These are phyloP conservation scores for Siderastrea radians DNA, from an alignment of 92 coral and sea anemone species.

Conservation along the genomic window DNA sequence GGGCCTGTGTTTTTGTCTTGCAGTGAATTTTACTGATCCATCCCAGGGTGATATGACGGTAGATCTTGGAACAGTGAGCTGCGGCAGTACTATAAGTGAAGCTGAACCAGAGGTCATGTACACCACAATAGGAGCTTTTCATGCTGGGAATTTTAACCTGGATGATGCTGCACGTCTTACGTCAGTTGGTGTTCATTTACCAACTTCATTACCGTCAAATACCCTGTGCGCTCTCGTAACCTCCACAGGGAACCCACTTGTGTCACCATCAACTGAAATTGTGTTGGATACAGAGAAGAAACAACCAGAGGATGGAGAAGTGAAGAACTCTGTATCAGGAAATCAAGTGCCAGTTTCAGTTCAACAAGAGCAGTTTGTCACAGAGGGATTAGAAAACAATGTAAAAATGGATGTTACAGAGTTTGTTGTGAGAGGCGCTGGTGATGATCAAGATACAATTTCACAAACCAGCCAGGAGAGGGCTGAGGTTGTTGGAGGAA, in stretches of 20 bases:
- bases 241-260: constrained; percentile 81
- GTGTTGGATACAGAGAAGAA: constrained; percentile 57
- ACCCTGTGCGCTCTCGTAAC: constrained; percentile 79
- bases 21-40: constrained; percentile 27
- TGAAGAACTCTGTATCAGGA: constrained; percentile 33
- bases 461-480: constrained; percentile 24
- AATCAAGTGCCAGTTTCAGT: constrained; percentile 59
- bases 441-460: constrained; percentile 59
- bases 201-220: constrained; percentile 48
- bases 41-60: constrained; percentile 29
- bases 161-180: constrained; percentile 89
- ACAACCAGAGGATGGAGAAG: constrained; percentile 68
- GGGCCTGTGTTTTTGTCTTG: neutral
- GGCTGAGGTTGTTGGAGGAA: constrained; percentile 59
- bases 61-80: constrained; percentile 30
- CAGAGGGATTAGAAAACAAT: constrained; percentile 62
- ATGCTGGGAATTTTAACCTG: constrained; percentile 82
- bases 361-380: constrained; percentile 63
- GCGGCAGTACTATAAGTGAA: constrained; percentile 54
- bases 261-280: constrained; percentile 64
- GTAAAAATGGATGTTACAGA: constrained; percentile 83
- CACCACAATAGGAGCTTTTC: constrained; percentile 86
- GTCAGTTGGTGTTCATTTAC: constrained; percentile 84
- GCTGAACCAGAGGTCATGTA: constrained; percentile 87
- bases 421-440: constrained; percentile 77